Evolutionary conservation across 2,113 vertebrate genomes (phyloP).

Genomic region (Apodemus speciosus): DNA sequence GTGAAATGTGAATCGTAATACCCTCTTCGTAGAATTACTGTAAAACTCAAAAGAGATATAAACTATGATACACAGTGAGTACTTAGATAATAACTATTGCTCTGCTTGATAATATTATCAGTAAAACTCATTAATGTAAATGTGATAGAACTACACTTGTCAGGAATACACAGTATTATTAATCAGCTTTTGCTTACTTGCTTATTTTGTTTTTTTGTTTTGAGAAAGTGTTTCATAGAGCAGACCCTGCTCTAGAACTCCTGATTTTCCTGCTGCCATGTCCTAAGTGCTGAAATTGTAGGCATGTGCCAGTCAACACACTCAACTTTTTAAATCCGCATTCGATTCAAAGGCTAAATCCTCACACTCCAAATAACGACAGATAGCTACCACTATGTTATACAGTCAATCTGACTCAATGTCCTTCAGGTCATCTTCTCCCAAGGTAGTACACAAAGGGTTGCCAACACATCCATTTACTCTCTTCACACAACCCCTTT

Average conservation of each 20-base stretch:
- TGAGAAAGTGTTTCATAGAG: neutral
- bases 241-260: neutral
- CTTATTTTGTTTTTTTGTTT: neutral
- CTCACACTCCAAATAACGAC: slow-evolving; percentile 30
- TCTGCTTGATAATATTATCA: neutral
- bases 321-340: slow-evolving; percentile 7
- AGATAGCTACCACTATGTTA: neutral
- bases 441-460: slow-evolving; percentile 13
- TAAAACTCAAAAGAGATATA: slow-evolving; percentile 23
- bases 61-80: neutral
- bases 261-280: neutral
- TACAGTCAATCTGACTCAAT: slow-evolving; percentile 42
- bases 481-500: slow-evolving; percentile 12
- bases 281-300: neutral
- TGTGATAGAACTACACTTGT: slow-evolving; percentile 35
- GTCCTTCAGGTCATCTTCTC: slow-evolving; percentile 55
- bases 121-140: slow-evolving; percentile 26
- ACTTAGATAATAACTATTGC: slow-evolving; percentile 29
- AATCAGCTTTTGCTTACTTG: neutral
- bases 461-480: slow-evolving; percentile 33
- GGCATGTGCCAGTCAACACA: neutral
- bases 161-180: slow-evolving; percentile 21
- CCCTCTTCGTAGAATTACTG: neutral
- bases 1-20: slow-evolving; percentile 24
- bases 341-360: slow-evolving; percentile 58